phyloP scores from a whole-genome alignment of 2,888 invertebrate species.

The Conistra vaccinii region DNA sequence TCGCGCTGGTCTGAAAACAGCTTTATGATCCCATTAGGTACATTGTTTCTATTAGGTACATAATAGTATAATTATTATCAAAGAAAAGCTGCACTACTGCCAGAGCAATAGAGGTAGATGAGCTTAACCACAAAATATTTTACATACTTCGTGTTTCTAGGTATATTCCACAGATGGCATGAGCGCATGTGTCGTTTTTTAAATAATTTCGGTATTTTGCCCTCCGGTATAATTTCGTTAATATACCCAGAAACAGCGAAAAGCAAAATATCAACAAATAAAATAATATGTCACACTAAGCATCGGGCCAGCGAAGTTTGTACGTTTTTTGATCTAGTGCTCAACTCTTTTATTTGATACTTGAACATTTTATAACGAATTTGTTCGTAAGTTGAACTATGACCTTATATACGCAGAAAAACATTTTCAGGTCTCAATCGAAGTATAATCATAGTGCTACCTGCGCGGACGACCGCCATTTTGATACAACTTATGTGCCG shows the following conservation, averaged over 20 bases:
- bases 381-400: no score
- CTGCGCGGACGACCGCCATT: no score
- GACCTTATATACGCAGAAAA: no score
- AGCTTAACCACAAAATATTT: slow-evolving; percentile 22
- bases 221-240: neutral
- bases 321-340: slow-evolving; percentile 7
- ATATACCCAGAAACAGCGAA: neutral
- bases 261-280: slow-evolving; percentile 5
- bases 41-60: no score
- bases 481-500: no score
- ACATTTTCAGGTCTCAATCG: no score
- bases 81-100: no score
- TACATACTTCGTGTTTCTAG: neutral
- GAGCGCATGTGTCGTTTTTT: neutral
- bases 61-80: no score
- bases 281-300: slow-evolving; percentile 7
- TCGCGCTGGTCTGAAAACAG: no score
- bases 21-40: no score
- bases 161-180: neutral
- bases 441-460: no score
- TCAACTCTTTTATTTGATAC: neutral
- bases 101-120: slow-evolving; percentile 1
- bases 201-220: neutral
- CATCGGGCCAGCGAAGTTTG: neutral
- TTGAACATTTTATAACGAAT: slow-evolving; percentile 11